Evolutionary conservation across 2,888 invertebrate species (phyloP), one percentile per base, ranked within the genome.

Genomic region (Hypomecis atomaria): DNA sequence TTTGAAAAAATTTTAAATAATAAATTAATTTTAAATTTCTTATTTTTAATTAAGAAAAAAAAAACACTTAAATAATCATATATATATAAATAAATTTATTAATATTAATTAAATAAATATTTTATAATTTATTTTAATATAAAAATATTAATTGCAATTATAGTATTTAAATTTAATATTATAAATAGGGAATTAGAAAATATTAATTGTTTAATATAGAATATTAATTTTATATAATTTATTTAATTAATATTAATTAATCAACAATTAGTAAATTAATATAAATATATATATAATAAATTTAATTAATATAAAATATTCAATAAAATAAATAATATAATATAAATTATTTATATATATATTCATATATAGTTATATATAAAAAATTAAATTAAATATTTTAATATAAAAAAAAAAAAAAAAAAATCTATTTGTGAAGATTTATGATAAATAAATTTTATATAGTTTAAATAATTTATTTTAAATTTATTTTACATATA

Each of bases 401-500:
- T 69, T 66, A 67, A 70, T 70, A 66, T 66, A 73, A 71, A 81
- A 85, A 84, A n/a, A n/a, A n/a, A n/a, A n/a, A n/a, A n/a, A n/a
- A n/a, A 86, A 86, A 81, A 84, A 62, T 84, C 84, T 85, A 83
- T 85, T 59, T 45, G 63, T 71, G 75, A 80, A 74, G 69, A 56
- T 65, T 10, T 72, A 3, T 5, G 74, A 78, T 81, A 82, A 77
- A 82, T 78, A 83, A 89, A 90, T 87, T 88, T 90, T 90, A 93
- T 92, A 90, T 93, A 82, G 85, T 91, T 86, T 90, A 78, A 63
- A 64, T 67, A 85, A 79, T 92, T 93, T 91, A 84, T 87, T 93
- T 73, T 78, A 84, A 88, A 72, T 88, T 91, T 93, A 86, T 89
- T 92, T 93, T 93, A 93, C 85, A 93, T 93, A 90, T 88, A 90